Conservation (phyloP, 1,140 invertebrate species). For the Caenorhabditis inopinata region DNA sequence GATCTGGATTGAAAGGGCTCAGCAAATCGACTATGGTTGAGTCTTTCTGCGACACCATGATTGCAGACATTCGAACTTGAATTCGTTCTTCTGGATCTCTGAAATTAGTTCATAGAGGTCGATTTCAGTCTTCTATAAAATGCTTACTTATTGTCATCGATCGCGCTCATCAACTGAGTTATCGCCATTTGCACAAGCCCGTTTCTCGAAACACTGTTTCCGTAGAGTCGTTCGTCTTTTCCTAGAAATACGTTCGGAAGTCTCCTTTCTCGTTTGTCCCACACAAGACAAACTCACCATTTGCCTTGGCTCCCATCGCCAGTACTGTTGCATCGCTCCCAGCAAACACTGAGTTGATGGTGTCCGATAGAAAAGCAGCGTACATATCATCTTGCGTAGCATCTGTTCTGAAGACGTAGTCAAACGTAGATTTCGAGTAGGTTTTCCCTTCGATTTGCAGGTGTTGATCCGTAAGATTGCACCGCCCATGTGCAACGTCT, state of each 20-base stretch:
- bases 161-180: background rate
- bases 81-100: conserved; percentile 36
- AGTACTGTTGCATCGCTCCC: conserved; percentile 34
- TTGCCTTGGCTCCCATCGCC: conserved; percentile 27
- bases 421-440: conserved; percentile 34
- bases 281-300: background rate
- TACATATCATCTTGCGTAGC: conserved; percentile 21
- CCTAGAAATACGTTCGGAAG: too few relatives aligned
- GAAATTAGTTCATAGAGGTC: too few relatives aligned
- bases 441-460: conserved; percentile 35
- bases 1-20: conserved; percentile 49
- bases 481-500: conserved; percentile 19
- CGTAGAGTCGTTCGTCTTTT: conserved; percentile 43
- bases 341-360: conserved; percentile 25
- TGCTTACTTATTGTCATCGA: background rate
- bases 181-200: conserved; percentile 14
- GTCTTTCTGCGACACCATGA: conserved; percentile 50
- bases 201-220: conserved; percentile 25
- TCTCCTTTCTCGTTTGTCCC: background rate
- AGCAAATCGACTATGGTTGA: conserved; percentile 47
- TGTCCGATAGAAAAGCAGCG: conserved; percentile 13
- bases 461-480: conserved; percentile 14
- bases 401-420: conserved; percentile 31
- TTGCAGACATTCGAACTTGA: conserved; percentile 48
- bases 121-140: too few relatives aligned